Conservation (phyloP, 2,888 invertebrate genomes). For the Agriopis aurantiaria region DNA sequence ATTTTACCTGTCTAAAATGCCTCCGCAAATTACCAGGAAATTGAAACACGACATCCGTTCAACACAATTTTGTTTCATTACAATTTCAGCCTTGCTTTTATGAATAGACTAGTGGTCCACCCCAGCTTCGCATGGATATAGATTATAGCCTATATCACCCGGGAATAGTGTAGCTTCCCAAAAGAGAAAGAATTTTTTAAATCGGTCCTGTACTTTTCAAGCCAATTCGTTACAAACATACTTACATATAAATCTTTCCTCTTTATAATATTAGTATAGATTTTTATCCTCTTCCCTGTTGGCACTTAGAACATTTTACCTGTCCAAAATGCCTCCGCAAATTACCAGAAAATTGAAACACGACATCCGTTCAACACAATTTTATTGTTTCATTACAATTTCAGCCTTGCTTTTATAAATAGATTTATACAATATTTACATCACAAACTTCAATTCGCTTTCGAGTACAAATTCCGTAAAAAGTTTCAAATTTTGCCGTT, state of each 20-base stretch:
- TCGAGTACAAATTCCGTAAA: slow-evolving; percentile 82
- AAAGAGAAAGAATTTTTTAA: too few relatives aligned
- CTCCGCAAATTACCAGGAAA: slow-evolving; percentile 14
- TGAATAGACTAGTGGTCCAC: slow-evolving; percentile 78
- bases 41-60: slow-evolving; percentile 58
- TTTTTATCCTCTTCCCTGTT: slow-evolving; percentile 39
- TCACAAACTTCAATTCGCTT: slow-evolving; percentile 67
- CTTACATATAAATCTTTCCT: too few relatives aligned
- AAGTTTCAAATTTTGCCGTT: slow-evolving; percentile 67
- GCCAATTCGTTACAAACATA: too few relatives aligned
- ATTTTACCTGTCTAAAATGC: slow-evolving; percentile 17
- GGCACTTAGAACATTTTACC: slow-evolving; percentile 20
- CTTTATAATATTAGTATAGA: too few relatives aligned
- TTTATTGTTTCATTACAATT: slow-evolving; percentile 85
- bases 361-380: slow-evolving; percentile 77
- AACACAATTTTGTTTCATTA: slow-evolving; percentile 86
- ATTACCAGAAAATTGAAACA: slow-evolving; percentile 35
- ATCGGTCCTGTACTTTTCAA: too few relatives aligned
- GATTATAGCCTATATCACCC: too few relatives aligned
- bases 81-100: slow-evolving; percentile 86
- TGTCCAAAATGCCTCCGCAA: slow-evolving; percentile 14
- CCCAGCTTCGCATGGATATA: too few relatives aligned
- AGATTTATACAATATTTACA: slow-evolving; percentile 84
- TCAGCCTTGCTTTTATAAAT: slow-evolving; percentile 86
- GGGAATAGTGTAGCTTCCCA: too few relatives aligned